Conservation (phyloP, 1,140 invertebrate species). For the Ptiloglossa arizonensis region DNA sequence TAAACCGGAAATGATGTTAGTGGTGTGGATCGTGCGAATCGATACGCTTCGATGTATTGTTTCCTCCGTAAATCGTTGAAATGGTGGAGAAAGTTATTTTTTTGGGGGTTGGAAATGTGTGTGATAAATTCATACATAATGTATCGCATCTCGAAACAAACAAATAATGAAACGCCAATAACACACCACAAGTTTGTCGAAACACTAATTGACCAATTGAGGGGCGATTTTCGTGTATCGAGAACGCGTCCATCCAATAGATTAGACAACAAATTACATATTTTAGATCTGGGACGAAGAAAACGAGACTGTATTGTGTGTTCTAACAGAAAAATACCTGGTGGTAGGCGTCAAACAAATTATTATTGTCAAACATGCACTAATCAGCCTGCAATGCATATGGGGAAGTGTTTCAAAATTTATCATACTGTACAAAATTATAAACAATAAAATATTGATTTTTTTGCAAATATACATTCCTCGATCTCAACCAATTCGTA, state of each 20-base stretch:
- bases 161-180: no score
- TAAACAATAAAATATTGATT: no score
- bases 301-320: background rate
- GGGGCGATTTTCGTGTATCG: no score
- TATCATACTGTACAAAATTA: no score
- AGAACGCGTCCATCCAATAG: conserved; percentile 7
- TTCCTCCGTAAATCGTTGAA: background rate
- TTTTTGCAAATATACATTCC: no score
- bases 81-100: background rate
- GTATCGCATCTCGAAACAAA: no score
- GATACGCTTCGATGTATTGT: conserved; percentile 5
- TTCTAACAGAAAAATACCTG: background rate
- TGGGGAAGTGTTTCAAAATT: background rate
- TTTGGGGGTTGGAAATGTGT: conserved; percentile 1
- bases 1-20: conserved; percentile 62
- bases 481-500: conserved; percentile 12
- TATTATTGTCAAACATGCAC: no score
- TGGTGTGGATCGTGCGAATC: conserved; percentile 53
- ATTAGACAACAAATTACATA: background rate
- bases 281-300: background rate
- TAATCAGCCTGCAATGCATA: no score
- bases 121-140: no score
- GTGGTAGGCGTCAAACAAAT: no score
- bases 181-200: no score
- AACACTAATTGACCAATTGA: no score